Percentiles rank a stretch among this genome's conserved stretches.
These are phyloP conservation scores for Thripadectes ignobilis DNA, from an alignment of 2,797 vertebrate genomes.

Conservation along the genomic window DNA sequence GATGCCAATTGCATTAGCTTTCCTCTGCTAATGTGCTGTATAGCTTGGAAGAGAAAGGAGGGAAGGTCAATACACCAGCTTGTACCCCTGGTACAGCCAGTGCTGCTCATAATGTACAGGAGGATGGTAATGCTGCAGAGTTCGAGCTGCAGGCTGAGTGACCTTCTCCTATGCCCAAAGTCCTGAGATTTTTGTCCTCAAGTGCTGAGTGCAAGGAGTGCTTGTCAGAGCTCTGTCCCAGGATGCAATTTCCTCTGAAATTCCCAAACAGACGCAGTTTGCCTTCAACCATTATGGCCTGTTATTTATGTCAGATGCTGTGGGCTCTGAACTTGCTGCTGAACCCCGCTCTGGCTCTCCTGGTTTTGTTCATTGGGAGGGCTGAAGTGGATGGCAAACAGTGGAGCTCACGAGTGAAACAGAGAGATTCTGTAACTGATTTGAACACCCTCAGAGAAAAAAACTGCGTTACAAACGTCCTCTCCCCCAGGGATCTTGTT, in stretches of 20 bases:
- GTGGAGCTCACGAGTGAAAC: background rate
- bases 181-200: constrained; percentile 40
- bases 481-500: background rate
- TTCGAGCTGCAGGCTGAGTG: constrained; percentile 40
- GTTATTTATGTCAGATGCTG: constrained; percentile 32
- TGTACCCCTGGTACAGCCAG: constrained; percentile 7
- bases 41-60: constrained; percentile 70
- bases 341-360: background rate
- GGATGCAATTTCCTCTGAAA: constrained; percentile 55
- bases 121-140: background rate
- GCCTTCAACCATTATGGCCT: background rate
- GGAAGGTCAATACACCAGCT: constrained; percentile 61
- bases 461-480: background rate
- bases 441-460: background rate
- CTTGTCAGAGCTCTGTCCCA: background rate
- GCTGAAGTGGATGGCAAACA: background rate
- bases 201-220: constrained; percentile 11
- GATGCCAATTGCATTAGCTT: constrained; percentile 73
- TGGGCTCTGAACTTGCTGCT: background rate
- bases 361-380: background rate
- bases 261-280: constrained; percentile 45
- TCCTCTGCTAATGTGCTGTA: constrained; percentile 65
- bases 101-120: background rate
- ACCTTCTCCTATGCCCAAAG: constrained; percentile 36
- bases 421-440: background rate